These are phyloP conservation scores for Sycophaga agraensis DNA, from an alignment of 1,140 invertebrate species.

Conservation along the genomic window DNA sequence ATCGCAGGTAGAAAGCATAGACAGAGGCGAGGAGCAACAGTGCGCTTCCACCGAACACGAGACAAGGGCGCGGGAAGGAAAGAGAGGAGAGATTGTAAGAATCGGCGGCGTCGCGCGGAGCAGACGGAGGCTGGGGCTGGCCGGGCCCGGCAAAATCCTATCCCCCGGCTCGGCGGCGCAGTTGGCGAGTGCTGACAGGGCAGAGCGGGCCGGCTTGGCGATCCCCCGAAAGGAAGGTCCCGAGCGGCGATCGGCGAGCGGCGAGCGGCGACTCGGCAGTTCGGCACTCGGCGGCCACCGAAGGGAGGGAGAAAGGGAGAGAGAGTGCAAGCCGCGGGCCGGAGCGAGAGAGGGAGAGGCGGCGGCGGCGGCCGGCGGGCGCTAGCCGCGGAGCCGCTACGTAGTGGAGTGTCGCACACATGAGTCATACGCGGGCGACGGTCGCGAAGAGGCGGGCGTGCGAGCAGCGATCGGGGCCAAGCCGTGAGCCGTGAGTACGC, in stretches of 20 bases:
- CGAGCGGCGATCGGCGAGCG: neutral
- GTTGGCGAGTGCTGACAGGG: too few relatives aligned
- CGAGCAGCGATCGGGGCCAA: neutral
- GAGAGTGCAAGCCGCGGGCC: too few relatives aligned
- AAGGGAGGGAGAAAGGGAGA: too few relatives aligned
- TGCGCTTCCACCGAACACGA: too few relatives aligned
- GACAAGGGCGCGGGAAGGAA: neutral
- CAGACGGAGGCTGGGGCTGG: too few relatives aligned
- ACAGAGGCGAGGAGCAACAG: too few relatives aligned
- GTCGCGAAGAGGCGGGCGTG: conserved; percentile 1
- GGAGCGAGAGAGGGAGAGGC: too few relatives aligned
- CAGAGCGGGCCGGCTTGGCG: neutral
- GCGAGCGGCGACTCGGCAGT: too few relatives aligned
- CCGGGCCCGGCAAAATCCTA: too few relatives aligned
- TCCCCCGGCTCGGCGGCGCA: too few relatives aligned
- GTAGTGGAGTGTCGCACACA: neutral
- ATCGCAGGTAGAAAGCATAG: too few relatives aligned
- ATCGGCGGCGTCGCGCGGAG: neutral
- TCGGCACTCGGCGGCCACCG: too few relatives aligned
- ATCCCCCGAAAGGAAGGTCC: neutral
- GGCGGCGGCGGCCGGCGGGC: neutral
- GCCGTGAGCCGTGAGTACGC: neutral
- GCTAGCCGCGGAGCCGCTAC: neutral
- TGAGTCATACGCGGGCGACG: conserved; percentile 14
- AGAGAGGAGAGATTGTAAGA: neutral